Evolutionary conservation across 2,888 invertebrate species (phyloP).

Genomic region (Plebejus anna): DNA sequence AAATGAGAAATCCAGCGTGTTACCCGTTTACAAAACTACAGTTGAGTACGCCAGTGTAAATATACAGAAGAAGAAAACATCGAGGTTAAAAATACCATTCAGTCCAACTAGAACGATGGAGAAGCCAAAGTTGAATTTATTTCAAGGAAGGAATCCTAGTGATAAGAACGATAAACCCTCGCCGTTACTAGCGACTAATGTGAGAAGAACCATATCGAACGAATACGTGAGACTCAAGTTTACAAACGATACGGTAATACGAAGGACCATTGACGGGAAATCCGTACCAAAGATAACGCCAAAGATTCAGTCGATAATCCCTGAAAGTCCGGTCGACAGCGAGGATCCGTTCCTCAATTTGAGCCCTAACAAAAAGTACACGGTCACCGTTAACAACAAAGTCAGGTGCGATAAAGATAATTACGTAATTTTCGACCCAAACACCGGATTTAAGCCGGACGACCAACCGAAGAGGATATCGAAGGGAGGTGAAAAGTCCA

Average conservation of each 20-base stretch:
- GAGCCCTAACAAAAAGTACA: slow-evolving; percentile 77
- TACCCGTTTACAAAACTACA: slow-evolving; percentile 65
- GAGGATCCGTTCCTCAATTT: slow-evolving; percentile 73
- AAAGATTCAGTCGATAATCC: slow-evolving; percentile 75
- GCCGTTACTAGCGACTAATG: slow-evolving; percentile 61
- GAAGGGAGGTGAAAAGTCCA: slow-evolving; percentile 59
- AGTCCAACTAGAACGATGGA: slow-evolving; percentile 67
- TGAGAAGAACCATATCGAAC: slow-evolving; percentile 73
- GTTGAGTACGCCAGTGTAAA: slow-evolving; percentile 49
- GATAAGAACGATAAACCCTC: slow-evolving; percentile 57
- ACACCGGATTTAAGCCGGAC: slow-evolving; percentile 67
- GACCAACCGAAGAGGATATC: slow-evolving; percentile 50
- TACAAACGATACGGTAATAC: slow-evolving; percentile 65
- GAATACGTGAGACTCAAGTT: slow-evolving; percentile 74
- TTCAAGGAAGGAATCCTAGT: slow-evolving; percentile 56
- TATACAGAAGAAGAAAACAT: slow-evolving; percentile 58
- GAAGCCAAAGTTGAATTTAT: slow-evolving; percentile 68
- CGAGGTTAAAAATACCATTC: slow-evolving; percentile 69
- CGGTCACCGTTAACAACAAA: slow-evolving; percentile 73
- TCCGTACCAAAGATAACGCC: slow-evolving; percentile 72
- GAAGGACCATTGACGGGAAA: slow-evolving; percentile 69
- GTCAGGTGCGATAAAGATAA: slow-evolving; percentile 77
- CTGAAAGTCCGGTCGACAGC: slow-evolving; percentile 72
- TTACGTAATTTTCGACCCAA: slow-evolving; percentile 75
- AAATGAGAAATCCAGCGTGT: slow-evolving; percentile 59